Evolutionary conservation across 2,113 vertebrate species (phyloP).

Genomic region (Lanius ludovicianus): DNA sequence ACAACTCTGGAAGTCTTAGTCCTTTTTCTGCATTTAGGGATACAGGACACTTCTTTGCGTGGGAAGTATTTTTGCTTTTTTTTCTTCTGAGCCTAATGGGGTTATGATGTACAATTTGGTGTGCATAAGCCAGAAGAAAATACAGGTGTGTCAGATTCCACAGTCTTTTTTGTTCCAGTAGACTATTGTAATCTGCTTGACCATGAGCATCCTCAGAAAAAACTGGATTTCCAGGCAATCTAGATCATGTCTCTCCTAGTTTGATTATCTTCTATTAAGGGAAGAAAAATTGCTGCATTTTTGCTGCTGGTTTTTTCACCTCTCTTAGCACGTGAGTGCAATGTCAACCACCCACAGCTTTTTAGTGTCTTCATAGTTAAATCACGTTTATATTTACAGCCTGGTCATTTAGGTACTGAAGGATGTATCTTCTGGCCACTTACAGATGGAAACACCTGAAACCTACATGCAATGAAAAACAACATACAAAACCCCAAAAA

Average conservation of each 20-base stretch:
- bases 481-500: not conserved
- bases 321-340: not conserved
- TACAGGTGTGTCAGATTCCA: not conserved
- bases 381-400: not conserved
- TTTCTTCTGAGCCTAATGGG: not conserved
- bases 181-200: not conserved
- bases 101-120: not conserved
- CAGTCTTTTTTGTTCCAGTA: not conserved
- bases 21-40: not conserved
- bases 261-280: not conserved
- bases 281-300: not conserved
- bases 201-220: not conserved
- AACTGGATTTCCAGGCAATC: not conserved
- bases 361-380: not conserved
- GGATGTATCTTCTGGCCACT: not conserved
- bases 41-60: not conserved
- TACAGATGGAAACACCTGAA: not conserved
- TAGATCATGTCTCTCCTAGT: not conserved
- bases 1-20: not conserved
- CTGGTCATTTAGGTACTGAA: not conserved
- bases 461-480: not conserved
- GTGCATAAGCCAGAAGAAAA: not conserved
- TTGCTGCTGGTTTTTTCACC: not conserved
- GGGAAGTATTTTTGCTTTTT: not conserved
- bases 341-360: not conserved